These are phyloP conservation scores for Aphis craccivora DNA, from an alignment of 1,140 invertebrate genomes.

Conservation along the genomic window DNA sequence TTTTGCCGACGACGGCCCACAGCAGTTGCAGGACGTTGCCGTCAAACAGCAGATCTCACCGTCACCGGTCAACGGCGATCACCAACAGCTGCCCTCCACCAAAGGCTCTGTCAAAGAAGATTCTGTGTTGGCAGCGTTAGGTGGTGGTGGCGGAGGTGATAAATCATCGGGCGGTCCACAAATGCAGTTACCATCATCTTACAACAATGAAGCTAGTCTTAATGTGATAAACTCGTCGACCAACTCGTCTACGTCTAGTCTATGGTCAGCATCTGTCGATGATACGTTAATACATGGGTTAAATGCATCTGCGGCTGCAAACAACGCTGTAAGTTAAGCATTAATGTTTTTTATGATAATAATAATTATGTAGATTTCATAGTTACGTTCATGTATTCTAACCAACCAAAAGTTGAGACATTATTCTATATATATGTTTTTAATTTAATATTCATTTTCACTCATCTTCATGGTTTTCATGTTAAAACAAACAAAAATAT, in stretches of 20 bases:
- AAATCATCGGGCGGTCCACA: constrained; percentile 42
- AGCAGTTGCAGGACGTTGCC: constrained; percentile 36
- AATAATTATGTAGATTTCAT: neutral
- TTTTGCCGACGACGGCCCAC: constrained; percentile 40
- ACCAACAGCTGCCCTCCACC: constrained; percentile 34
- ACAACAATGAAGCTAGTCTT: constrained; percentile 47
- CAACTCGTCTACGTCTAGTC: constrained; percentile 53
- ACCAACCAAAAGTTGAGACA: neutral
- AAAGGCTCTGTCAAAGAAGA: constrained; percentile 41
- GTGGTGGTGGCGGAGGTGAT: constrained; percentile 35
- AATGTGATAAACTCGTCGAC: constrained; percentile 56
- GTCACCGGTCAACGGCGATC: constrained; percentile 54
- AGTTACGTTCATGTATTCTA: neutral
- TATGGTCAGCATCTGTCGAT: constrained; percentile 54
- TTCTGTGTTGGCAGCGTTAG: constrained; percentile 23
- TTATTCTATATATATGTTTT: neutral
- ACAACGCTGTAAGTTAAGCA: constrained; percentile 47
- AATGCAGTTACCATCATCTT: constrained; percentile 53
- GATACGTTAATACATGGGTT: constrained; percentile 54
- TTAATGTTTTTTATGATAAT: neutral
- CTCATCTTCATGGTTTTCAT: neutral
- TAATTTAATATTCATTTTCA: neutral
- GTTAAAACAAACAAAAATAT: neutral
- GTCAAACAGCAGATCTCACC: constrained; percentile 55
- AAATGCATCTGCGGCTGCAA: constrained; percentile 50